Evolutionary conservation across 2,888 invertebrate species (phyloP).

Genomic region (Drosophila fulvimacula): DNA sequence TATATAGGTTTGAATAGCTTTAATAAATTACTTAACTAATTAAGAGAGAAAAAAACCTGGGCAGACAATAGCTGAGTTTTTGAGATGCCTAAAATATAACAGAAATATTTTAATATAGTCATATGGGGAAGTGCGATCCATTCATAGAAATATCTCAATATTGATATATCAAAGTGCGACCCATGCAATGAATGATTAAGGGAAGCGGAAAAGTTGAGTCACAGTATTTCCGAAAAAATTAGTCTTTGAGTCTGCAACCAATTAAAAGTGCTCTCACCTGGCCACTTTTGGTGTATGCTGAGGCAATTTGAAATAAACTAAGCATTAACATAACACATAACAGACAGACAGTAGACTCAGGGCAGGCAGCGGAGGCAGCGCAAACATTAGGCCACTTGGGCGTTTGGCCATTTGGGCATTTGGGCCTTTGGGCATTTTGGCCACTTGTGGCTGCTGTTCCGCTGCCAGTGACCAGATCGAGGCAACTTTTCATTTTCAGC

Average conservation of each 20-base stretch:
- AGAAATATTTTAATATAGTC: no score
- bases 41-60: background rate
- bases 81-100: no score
- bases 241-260: constrained; percentile 2
- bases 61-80: no score
- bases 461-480: constrained; percentile 36
- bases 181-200: background rate
- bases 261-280: constrained; percentile 19
- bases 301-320: constrained; percentile 21
- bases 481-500: constrained; percentile 46
- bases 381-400: constrained; percentile 9
- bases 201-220: constrained; percentile 24
- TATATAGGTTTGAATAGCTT: background rate
- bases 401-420: constrained; percentile 1
- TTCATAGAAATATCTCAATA: background rate
- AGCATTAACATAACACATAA: constrained; percentile 15
- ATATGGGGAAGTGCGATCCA: no score
- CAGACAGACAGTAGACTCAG: background rate
- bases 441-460: constrained; percentile 61
- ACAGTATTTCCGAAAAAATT: constrained; percentile 6
- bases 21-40: background rate
- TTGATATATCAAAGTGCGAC: background rate
- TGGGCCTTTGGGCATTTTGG: constrained; percentile 8
- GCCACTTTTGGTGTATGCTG: constrained; percentile 29
- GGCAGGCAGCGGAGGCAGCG: background rate